phyloP scores from a whole-genome alignment of 2,888 invertebrate species.

The Sabellastarte sp. region DNA sequence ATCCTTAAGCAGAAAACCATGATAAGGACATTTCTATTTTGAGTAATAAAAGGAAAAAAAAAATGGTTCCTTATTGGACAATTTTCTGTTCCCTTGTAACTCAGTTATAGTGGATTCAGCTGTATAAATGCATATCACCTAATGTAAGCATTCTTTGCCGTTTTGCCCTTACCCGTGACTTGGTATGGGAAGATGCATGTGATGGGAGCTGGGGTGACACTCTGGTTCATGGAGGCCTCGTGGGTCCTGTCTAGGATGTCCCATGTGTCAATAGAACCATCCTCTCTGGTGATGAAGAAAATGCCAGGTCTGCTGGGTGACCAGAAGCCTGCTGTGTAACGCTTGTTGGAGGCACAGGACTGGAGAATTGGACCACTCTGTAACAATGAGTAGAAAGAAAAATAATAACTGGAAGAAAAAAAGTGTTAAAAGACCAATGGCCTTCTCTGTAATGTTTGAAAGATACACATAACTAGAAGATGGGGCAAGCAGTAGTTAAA shows the following conservation, averaged over 20 bases:
- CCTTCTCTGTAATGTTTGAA: too few relatives aligned
- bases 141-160: too few relatives aligned
- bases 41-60: background rate
- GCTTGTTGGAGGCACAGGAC: conserved; percentile 41
- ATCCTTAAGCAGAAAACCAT: too few relatives aligned
- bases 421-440: too few relatives aligned
- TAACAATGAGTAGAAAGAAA: too few relatives aligned
- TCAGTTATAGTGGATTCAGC: too few relatives aligned
- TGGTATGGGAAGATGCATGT: conserved; percentile 50
- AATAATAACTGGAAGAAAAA: too few relatives aligned
- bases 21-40: background rate
- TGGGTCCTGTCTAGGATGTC: conserved; percentile 73
- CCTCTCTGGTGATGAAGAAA: conserved; percentile 70
- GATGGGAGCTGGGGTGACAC: conserved; percentile 63
- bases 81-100: background rate
- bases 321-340: conserved; percentile 66
- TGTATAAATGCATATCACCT: too few relatives aligned
- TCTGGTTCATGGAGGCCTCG: conserved; percentile 69
- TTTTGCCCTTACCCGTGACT: conserved; percentile 52
- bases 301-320: conserved; percentile 74
- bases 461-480: too few relatives aligned
- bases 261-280: conserved; percentile 81
- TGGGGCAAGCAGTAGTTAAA: too few relatives aligned
- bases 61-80: background rate
- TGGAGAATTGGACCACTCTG: conserved; percentile 53